Evolutionary conservation across 2,888 invertebrate species (phyloP), one percentile per base, ranked within the genome.

Genomic region (Chelonus formosanus): DNA sequence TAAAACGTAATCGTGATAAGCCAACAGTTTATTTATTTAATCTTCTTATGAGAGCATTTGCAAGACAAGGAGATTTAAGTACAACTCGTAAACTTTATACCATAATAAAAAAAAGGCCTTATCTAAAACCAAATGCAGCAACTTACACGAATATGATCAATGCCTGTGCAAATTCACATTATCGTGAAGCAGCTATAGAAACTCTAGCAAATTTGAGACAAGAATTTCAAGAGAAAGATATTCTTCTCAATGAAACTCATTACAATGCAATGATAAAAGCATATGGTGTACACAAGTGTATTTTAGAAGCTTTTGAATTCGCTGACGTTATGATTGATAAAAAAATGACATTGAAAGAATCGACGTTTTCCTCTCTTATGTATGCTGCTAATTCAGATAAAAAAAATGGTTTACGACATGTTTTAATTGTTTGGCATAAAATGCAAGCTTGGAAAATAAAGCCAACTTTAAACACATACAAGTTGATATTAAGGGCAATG

Each of bases 201-300:
- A 87, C 89, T 79, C 92, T 95, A 0, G 86, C 84, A 32, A 84
- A 89, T 68, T 85, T 97, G 58, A 86, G 90, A 62, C 84, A 89
- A 66, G 84, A 89, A 3, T 91, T 96, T 88, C 81, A 87, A 56
- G 90, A 91, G 74, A 92, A 91, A 75, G 87, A 89, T 5, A 85
- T 90, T 71, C 86, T 89, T 70, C 90, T 93, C 3, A 95, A 94
- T 80, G 82, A 89, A 1, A 89, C 90, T 5, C 94, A 92, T 78
- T 96, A 94, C 78, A 92, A 96, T 86, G 90, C 92, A 3, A 93
- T 97, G 91, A 93, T 97, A 43, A 96, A 95, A 86, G 94, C 95
- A 1, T 97, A 93, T 85, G 95, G 95, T 0, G 87, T 92, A 67
- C 92, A 93, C 84, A 92, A 93, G 0, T 92, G 95, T 80, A 80